Percentiles rank a stretch among this genome's conserved stretches.
Evolutionary conservation across 2,797 vertebrate species (phyloP).

Genomic region (Artibeus jamaicensis): DNA sequence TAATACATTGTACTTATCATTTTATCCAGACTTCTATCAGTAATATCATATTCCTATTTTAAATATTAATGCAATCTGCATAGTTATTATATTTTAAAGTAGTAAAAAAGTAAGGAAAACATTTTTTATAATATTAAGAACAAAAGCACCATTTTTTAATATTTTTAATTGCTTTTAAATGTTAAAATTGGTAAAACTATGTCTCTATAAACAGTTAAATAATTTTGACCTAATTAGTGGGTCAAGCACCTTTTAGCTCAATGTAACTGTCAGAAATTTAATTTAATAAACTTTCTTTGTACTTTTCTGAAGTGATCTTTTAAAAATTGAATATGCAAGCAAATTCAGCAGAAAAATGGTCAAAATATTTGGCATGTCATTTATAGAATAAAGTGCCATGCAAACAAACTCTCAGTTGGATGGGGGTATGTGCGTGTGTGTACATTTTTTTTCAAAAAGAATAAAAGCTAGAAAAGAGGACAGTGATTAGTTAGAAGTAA

Average conservation of each 20-base stretch:
- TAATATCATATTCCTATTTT: neutral
- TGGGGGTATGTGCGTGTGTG: neutral
- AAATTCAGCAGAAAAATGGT: neutral
- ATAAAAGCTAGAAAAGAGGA: neutral
- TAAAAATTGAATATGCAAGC: neutral
- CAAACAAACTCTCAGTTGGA: neutral
- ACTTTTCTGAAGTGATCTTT: neutral
- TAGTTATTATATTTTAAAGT: neutral
- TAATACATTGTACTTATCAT: neutral
- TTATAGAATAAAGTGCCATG: neutral
- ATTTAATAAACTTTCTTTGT: neutral
- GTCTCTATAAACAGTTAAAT: neutral
- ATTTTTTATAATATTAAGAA: neutral
- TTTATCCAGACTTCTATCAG: neutral
- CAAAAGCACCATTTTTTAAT: neutral
- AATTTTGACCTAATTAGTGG: neutral
- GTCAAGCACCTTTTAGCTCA: neutral
- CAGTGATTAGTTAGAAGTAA: neutral
- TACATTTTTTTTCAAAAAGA: neutral
- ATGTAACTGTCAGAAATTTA: neutral
- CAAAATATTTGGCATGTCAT: neutral
- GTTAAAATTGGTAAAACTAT: neutral
- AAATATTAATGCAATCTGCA: neutral
- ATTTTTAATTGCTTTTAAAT: neutral
- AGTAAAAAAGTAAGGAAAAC: neutral